A percentile compares a stretch with the other conserved stretches of the same genome.
These are phyloP conservation scores for Eurystomus gularis DNA, from an alignment of 2,113 vertebrate species.

Conservation along the genomic window DNA sequence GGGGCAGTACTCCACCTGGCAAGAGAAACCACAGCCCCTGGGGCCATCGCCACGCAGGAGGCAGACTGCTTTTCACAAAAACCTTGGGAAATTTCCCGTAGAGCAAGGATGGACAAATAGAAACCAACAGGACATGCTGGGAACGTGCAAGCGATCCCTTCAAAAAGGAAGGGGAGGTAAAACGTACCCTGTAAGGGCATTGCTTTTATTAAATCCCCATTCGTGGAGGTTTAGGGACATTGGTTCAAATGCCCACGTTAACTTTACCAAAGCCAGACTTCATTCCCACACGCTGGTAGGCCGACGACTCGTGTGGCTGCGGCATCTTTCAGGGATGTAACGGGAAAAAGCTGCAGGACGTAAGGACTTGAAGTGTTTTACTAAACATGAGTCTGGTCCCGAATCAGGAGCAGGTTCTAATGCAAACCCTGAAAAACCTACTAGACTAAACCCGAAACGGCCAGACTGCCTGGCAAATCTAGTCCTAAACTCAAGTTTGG, in stretches of 20 bases:
- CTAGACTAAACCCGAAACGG: neutral
- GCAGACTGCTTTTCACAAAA: neutral
- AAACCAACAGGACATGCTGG: neutral
- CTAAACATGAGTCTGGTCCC: neutral
- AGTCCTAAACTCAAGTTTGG: neutral
- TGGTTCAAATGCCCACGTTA: neutral
- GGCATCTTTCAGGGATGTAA: neutral
- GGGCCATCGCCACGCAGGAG: neutral
- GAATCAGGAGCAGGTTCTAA: neutral
- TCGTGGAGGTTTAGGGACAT: neutral
- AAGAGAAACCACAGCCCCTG: neutral
- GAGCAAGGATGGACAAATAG: neutral
- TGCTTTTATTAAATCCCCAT: neutral
- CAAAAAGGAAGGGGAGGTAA: neutral
- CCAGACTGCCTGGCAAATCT: neutral
- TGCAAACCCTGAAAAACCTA: neutral
- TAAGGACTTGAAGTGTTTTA: neutral
- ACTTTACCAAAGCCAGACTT: neutral
- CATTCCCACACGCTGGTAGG: neutral
- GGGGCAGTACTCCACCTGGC: constrained; percentile 94
- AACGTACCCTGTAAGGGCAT: neutral
- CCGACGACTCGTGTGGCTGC: fast-evolving
- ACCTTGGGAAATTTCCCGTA: fast-evolving
- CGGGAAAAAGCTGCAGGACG: neutral
- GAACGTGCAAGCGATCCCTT: neutral